Percentiles rank a stretch among this genome's conserved stretches.
phyloP scores from a whole-genome alignment of 1,140 invertebrate species.

The Phymorhynchus buccinoides region DNA sequence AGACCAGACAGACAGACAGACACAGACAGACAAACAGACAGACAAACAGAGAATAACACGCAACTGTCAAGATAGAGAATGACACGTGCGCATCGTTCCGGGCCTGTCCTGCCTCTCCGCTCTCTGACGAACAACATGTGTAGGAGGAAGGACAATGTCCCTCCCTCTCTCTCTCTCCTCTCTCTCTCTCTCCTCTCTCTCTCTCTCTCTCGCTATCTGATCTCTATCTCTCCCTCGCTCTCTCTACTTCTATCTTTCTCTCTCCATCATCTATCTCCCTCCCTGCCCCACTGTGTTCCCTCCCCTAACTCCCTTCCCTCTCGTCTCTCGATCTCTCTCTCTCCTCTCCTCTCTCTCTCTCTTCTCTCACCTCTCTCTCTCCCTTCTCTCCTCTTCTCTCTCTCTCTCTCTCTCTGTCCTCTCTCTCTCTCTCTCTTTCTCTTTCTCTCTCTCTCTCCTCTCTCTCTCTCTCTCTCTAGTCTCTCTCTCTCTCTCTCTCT shows the following conservation, averaged over 20 bases:
- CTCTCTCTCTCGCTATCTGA: background rate
- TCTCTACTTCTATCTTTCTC: background rate
- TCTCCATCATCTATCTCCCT: background rate
- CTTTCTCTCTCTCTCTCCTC: background rate
- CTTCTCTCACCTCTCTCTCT: background rate
- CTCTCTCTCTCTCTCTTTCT: conserved; percentile 25
- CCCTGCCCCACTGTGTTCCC: background rate
- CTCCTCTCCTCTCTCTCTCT: background rate
- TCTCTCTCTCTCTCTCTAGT: background rate
- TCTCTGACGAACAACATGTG: background rate
- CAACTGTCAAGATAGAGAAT: background rate
- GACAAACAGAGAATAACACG: too few species aligned
- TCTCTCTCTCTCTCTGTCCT: conserved; percentile 10
- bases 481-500: too few species aligned
- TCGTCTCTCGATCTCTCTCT: too few species aligned
- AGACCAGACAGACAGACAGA: too few species aligned
- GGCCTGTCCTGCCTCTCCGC: background rate
- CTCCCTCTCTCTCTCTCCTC: background rate
- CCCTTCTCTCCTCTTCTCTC: background rate
- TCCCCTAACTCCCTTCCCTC: background rate
- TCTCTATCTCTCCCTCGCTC: background rate
- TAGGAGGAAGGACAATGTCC: background rate
- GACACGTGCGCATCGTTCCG: background rate
- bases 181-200: background rate
- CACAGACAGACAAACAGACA: too few species aligned